Base-by-base conservation (phyloP, 2,113 vertebrate genomes). In the Cheirogaleus medius region DNA sequence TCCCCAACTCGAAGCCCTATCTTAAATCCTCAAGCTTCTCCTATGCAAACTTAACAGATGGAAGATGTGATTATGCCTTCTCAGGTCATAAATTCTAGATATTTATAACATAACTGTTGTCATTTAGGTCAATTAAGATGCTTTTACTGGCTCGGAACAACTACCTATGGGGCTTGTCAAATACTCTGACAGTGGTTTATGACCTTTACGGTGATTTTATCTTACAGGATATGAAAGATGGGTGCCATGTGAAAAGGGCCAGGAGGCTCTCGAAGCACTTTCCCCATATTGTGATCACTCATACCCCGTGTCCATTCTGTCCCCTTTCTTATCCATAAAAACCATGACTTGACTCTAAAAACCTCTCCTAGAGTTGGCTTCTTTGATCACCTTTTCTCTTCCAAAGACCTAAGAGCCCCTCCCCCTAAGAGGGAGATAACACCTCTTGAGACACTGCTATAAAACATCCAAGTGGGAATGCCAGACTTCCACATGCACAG, bases 51-150 rank as follows among this genome's bases (percentile, higher is more conserved):
- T 94, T 32, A 92, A 95, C 63, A 93, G 96, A 97, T 76, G 95
- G 95, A 95, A 71, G 97, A 96, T 97, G 96, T 95, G 96, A 97
- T 98, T 91, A 97, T 96, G 66, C 95, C 93, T 97, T 96, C 91
- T 97, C 94, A 94, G 83, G 97, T 94, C 97, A 93, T 97, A 98
- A 98, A 98, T 97, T 97, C 97, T 97, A 96, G 39, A 91, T 98
- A 98, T 98, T 98, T 98, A 98, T 97, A 97, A 98, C 96, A 94
- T 96, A 97, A 97, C 97, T 97, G 96, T 97, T 98, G 96, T 98
- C 97, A 96, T 96, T 98, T 98, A 97, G 87, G 96, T 97, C 96
- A 98, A 98, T 96, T 97, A 98, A 98, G 97, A 98, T 97, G 98
- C 64, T 97, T 97, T 93, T 91, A 97, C 81, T 96, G 64, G 94